Base-by-base conservation (phyloP, 2,797 vertebrate species). In the Naso thynnoides region DNA sequence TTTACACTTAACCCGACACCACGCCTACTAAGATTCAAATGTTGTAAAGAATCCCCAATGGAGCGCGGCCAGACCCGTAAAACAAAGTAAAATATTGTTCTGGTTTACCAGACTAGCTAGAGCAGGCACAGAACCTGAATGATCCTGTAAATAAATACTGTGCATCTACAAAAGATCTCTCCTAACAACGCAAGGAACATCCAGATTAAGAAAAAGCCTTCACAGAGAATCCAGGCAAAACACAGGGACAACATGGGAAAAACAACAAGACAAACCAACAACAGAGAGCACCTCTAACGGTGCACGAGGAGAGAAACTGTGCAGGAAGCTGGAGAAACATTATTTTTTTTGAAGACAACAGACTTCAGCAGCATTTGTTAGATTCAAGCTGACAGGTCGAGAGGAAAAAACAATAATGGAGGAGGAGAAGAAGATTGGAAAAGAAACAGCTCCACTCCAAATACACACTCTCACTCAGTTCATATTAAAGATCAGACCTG, bases 401-500 rank as follows among this genome's bases (percentile, higher is more conserved):
- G 19, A n/a, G 38, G 8, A 33, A n/a, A 64, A 70, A 79, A 79
- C 70, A 79, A 64, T 1, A 9, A 23, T 44, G 21, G 31, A 38
- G 27, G 39, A 47, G 64, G 42, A 38, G 61, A 48, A 29, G 38
- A 13, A 61, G 29, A 73, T 58, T 82, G 59, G 70, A 73, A 72
- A 64, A 75, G 39, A 70, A 77, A 66, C 4, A 3, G 10, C 33
- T 71, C 44, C 45, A 18, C 48, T 74, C 73, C 5, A 21, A 76
- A 76, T 36, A 60, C 58, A 41, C 67, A 41, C 61, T 15, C 26
- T 72, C 62, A 58, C 69, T 80, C 53, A 36, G 39, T 38, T 72
- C 72, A 54, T 65, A 81, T 81, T 75, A 84, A 64, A 83, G 82
- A 73, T 73, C 67, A 61, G 52, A 56, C 5, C 58, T 68, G 68